Evolutionary conservation across 2,797 vertebrate species (phyloP).

Genomic region (Danio choprae): DNA sequence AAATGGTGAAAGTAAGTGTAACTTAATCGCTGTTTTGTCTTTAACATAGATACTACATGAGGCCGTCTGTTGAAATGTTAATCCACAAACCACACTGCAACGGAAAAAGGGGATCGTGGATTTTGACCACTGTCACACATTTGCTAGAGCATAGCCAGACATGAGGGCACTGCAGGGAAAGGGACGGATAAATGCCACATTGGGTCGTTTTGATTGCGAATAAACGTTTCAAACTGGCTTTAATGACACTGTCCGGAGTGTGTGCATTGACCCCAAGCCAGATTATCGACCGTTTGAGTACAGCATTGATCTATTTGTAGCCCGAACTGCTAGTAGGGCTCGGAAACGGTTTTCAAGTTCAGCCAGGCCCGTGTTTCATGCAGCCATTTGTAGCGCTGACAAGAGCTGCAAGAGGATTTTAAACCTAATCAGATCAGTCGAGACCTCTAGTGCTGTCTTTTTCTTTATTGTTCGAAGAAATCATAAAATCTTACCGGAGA

Average conservation of each 20-base stretch:
- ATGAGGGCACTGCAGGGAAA: slow-evolving; percentile 45
- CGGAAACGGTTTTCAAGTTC: slow-evolving; percentile 57
- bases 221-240: neutral
- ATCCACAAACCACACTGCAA: neutral
- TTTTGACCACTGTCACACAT: slow-evolving; percentile 42
- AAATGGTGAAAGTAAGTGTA: slow-evolving; percentile 76
- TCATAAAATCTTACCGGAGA: neutral
- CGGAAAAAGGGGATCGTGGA: neutral
- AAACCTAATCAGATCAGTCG: slow-evolving; percentile 10
- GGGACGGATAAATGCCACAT: slow-evolving; percentile 43
- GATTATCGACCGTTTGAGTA: slow-evolving; percentile 71
- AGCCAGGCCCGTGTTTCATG: slow-evolving; percentile 69
- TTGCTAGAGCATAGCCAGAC: slow-evolving; percentile 15
- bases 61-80: neutral
- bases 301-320: slow-evolving; percentile 71
- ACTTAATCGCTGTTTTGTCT: neutral
- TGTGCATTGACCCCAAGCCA: slow-evolving; percentile 35
- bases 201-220: slow-evolving; percentile 20
- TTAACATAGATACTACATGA: neutral
- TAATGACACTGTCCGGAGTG: neutral
- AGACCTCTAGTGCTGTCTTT: neutral
- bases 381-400: slow-evolving; percentile 51
- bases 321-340: slow-evolving; percentile 74
- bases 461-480: neutral
- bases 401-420: slow-evolving; percentile 6